These are phyloP conservation scores for Xenopus tropicalis DNA, from an alignment of 2,113 vertebrate genomes.

Conservation along the genomic window DNA sequence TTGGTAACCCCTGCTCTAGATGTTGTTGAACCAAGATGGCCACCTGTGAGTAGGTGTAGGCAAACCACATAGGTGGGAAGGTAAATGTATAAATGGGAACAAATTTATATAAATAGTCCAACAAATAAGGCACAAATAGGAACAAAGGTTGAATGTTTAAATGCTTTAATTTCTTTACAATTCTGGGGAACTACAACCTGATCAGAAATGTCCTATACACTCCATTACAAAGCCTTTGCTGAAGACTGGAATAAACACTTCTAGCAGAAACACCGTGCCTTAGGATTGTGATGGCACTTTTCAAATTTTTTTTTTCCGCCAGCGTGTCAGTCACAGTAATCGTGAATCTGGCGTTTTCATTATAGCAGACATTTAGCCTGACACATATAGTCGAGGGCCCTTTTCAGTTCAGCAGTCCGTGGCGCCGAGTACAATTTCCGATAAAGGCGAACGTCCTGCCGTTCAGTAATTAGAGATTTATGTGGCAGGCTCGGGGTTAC, in stretches of 20 bases:
- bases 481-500: conserved; percentile 34
- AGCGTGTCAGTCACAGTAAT: conserved; percentile 44
- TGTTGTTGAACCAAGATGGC: too few species aligned
- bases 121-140: background rate
- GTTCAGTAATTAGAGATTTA: conserved; percentile 31
- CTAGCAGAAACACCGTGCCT: conserved; percentile 36
- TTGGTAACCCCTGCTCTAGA: too few species aligned
- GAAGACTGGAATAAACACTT: conserved; percentile 18
- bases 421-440: conserved; percentile 13
- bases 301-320: background rate
- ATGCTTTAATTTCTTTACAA: conserved; percentile 31
- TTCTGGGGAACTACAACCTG: background rate
- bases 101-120: too few species aligned
- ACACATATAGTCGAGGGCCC: conserved; percentile 28
- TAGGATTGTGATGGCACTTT: conserved; percentile 25
- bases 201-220: conserved; percentile 7
- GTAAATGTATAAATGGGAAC: too few species aligned
- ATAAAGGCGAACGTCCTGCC: conserved; percentile 24
- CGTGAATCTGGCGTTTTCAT: conserved; percentile 29
- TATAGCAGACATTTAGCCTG: conserved; percentile 32
- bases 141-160: background rate
- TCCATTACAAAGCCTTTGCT: conserved; percentile 9
- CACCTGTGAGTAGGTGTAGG: too few species aligned
- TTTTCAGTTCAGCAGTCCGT: conserved; percentile 31
- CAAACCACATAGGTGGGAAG: too few species aligned